Evolutionary conservation across 2,888 invertebrate species (phyloP).

Genomic region (Autographa gamma): DNA sequence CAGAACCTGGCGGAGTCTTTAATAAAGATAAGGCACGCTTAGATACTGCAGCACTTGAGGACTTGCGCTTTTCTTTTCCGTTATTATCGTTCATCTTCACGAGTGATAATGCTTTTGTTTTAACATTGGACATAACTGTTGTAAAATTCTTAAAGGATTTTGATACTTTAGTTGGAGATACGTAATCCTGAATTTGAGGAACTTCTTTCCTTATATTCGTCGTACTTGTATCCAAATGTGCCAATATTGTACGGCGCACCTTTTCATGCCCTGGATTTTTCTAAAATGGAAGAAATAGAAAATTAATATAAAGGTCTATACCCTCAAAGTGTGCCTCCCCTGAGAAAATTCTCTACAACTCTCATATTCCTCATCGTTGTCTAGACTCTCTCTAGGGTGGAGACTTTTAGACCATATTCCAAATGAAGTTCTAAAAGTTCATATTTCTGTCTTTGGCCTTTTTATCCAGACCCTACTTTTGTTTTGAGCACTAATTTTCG

Average conservation of each 20-base stretch:
- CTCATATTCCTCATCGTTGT: no score
- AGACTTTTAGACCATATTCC: no score
- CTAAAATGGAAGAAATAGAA: slow-evolving; percentile 69
- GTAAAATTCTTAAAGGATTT: slow-evolving; percentile 76
- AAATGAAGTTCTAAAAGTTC: no score
- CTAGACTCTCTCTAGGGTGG: no score
- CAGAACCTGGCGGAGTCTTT: slow-evolving; percentile 78
- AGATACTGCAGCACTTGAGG: slow-evolving; percentile 67
- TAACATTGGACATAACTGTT: slow-evolving; percentile 86
- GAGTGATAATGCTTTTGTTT: slow-evolving; percentile 86
- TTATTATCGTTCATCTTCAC: slow-evolving; percentile 79
- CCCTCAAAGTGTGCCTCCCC: no score
- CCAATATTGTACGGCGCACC: slow-evolving; percentile 80
- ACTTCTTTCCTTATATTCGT: slow-evolving; percentile 62
- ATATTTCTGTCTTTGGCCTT: no score
- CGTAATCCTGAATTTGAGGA: slow-evolving; percentile 66
- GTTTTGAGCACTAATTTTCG: no score
- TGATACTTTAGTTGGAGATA: slow-evolving; percentile 71
- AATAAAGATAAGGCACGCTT: slow-evolving; percentile 74
- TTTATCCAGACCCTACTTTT: no score
- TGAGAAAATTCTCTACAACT: no score
- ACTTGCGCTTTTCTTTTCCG: slow-evolving; percentile 65
- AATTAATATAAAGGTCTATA: background rate
- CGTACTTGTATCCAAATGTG: slow-evolving; percentile 80
- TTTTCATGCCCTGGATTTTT: slow-evolving; percentile 85